These are phyloP conservation scores for Folsomia candida DNA, from an alignment of 2,888 invertebrate genomes.

Conservation along the genomic window DNA sequence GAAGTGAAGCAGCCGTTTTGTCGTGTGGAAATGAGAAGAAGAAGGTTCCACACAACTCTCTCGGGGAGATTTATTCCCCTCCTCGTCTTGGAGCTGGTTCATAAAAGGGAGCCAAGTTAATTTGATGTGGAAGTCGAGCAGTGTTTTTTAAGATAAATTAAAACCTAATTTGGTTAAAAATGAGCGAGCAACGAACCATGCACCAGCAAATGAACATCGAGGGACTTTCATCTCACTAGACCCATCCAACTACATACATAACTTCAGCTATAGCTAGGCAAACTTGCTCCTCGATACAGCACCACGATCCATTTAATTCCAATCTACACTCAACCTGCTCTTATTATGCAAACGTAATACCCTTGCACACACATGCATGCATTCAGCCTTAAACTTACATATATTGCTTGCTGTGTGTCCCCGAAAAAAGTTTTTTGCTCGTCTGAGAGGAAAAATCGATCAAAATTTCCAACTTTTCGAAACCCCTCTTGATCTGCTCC, in stretches of 20 bases:
- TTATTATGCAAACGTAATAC: neutral
- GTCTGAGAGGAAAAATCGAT: neutral
- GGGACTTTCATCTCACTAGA: neutral
- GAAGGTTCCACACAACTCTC: neutral
- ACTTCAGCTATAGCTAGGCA: neutral
- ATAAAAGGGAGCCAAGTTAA: neutral
- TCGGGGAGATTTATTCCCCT: neutral
- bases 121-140: neutral
- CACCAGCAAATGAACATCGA: neutral
- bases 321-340: neutral
- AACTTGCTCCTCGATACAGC: neutral
- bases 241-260: neutral
- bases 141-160: constrained; percentile 7
- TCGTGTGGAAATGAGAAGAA: neutral
- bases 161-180: constrained; percentile 4
- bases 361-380: neutral
- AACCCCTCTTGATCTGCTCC: neutral
- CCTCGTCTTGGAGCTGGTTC: neutral
- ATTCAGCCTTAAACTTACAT: neutral
- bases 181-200: neutral
- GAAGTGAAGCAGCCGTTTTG: neutral
- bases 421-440: too few species aligned
- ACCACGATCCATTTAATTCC: constrained; percentile 5
- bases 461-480: neutral
- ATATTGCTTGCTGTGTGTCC: too few species aligned